A percentile compares a stretch with the other conserved stretches of the same genome.
Evolutionary conservation across 1,140 invertebrate species (phyloP).

Genomic region (Daktulosphaira vitifoliae): DNA sequence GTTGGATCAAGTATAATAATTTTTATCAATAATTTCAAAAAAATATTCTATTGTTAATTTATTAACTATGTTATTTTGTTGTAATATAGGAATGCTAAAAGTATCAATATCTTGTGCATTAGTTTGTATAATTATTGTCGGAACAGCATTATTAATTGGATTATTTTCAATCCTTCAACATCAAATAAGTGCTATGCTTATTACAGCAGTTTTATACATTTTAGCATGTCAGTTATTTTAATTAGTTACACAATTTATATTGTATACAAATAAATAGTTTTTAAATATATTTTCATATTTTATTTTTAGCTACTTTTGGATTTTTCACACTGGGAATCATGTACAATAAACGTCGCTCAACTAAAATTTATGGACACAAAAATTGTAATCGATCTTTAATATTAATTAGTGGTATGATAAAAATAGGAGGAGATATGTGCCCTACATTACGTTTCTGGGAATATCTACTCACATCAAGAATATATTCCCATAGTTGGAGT

Average conservation of each 20-base stretch:
- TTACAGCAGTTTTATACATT: slow-evolving; percentile 85
- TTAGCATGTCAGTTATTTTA: slow-evolving; percentile 59
- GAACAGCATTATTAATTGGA: slow-evolving; percentile 70
- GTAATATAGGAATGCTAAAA: slow-evolving; percentile 75
- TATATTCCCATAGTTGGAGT: slow-evolving; percentile 54
- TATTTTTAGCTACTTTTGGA: slow-evolving; percentile 68
- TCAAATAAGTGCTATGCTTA: slow-evolving; percentile 79
- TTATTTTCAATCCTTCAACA: slow-evolving; percentile 74
- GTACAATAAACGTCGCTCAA: slow-evolving; percentile 63
- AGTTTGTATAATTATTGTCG: slow-evolving; percentile 77
- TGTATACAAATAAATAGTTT: background rate
- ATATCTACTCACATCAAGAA: slow-evolving; percentile 12
- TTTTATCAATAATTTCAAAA: too few species aligned
- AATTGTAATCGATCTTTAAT: slow-evolving; percentile 4
- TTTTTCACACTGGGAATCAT: slow-evolving; percentile 83
- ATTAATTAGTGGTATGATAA: slow-evolving; percentile 17
- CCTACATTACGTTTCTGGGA: slow-evolving; percentile 7
- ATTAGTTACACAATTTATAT: background rate
- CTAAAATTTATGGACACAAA: slow-evolving; percentile 43
- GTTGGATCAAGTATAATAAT: too few species aligned
- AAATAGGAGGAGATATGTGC: slow-evolving; percentile 22
- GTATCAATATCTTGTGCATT: slow-evolving; percentile 82
- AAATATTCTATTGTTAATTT: too few species aligned
- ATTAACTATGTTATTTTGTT: background rate
- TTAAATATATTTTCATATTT: slow-evolving; percentile 33